Conservation (phyloP, 2,888 invertebrate species). For the Rotaria sp. region DNA sequence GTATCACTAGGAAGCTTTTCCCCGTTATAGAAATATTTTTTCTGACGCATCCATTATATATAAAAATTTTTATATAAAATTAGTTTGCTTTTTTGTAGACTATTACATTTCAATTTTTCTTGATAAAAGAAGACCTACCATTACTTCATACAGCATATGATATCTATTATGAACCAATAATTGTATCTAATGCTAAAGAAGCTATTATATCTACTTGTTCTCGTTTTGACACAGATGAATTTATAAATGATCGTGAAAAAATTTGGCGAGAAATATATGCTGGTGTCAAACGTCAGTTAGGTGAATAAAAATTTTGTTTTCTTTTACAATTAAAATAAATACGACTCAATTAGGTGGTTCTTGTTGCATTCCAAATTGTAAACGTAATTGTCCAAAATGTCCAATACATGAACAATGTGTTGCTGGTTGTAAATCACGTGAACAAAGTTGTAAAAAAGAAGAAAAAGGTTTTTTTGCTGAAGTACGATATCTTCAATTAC, state of each 20-base stretch:
- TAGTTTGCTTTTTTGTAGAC: neutral
- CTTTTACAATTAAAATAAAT: neutral
- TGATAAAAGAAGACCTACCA: slow-evolving; percentile 46
- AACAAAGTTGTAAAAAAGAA: slow-evolving; percentile 21
- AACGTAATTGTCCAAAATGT: slow-evolving; percentile 33
- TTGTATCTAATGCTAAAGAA: slow-evolving; percentile 47
- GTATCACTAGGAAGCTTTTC: too few species aligned
- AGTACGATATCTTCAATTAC: slow-evolving; percentile 39
- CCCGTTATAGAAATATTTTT: too few species aligned
- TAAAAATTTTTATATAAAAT: too few species aligned
- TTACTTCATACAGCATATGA: slow-evolving; percentile 47
- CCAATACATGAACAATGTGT: slow-evolving; percentile 33
- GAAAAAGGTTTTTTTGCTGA: slow-evolving; percentile 40
- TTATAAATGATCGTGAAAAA: slow-evolving; percentile 36
- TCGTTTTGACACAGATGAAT: slow-evolving; percentile 39
- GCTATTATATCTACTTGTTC: slow-evolving; percentile 46
- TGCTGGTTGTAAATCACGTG: slow-evolving; percentile 23
- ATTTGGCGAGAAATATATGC: slow-evolving; percentile 34
- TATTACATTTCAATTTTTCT: slow-evolving; percentile 46
- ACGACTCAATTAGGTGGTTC: neutral
- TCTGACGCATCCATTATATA: too few species aligned
- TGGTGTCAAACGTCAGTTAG: slow-evolving; percentile 34
- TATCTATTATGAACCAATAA: slow-evolving; percentile 46
- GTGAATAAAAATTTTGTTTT: neutral
- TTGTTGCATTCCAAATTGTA: slow-evolving; percentile 38